These are phyloP conservation scores for Heterochromis multidens DNA, from an alignment of 2,113 vertebrate genomes.

Conservation along the genomic window DNA sequence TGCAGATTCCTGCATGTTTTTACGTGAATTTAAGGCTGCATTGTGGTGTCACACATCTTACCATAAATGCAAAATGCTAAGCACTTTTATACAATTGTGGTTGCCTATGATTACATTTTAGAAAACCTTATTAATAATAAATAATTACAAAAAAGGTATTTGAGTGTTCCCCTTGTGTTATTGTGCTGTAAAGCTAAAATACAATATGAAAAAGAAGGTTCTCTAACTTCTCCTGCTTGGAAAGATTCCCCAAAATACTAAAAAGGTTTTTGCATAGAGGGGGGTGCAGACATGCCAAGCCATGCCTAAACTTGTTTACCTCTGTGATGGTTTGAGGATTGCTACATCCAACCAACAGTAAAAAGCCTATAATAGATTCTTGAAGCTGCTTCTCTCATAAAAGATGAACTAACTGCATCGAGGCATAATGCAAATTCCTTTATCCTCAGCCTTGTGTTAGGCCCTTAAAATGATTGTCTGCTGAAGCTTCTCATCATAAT, in stretches of 20 bases:
- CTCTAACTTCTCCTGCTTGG: neutral
- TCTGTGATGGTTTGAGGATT: neutral
- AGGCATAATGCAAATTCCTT: neutral
- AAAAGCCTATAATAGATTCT: neutral
- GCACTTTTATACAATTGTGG: neutral
- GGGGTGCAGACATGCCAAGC: neutral
- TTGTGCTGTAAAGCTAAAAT: neutral
- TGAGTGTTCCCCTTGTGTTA: neutral
- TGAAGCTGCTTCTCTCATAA: neutral
- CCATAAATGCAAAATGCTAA: neutral
- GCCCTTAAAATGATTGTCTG: neutral
- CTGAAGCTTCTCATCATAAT: neutral
- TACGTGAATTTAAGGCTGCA: neutral
- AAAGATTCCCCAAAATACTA: neutral
- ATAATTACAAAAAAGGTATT: neutral
- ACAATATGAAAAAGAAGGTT: neutral
- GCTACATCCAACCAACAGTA: neutral
- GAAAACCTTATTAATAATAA: neutral
- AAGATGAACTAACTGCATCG: neutral
- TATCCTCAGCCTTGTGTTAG: neutral
- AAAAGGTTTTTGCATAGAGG: neutral
- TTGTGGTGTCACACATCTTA: neutral
- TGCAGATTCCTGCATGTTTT: neutral
- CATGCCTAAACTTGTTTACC: neutral
- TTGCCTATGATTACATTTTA: neutral